phyloP scores from a whole-genome alignment of 2,113 vertebrate species.

The Scomber colias region DNA sequence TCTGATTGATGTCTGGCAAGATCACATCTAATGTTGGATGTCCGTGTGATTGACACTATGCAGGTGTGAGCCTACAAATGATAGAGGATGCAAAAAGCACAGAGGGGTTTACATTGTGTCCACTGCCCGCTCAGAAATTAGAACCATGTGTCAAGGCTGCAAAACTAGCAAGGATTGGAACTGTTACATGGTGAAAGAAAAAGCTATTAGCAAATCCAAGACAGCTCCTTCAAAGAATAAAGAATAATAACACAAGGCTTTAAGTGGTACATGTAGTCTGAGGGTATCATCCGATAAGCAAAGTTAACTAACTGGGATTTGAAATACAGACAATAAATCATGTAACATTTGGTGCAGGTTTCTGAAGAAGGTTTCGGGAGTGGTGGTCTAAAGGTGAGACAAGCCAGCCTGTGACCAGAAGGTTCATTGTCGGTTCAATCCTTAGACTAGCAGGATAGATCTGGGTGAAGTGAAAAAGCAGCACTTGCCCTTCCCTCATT shows the following conservation, averaged over 20 bases:
- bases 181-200: slow-evolving; percentile 4
- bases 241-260: background rate
- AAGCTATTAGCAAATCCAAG: slow-evolving; percentile 21
- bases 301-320: slow-evolving; percentile 50
- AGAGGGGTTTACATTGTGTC: slow-evolving; percentile 50
- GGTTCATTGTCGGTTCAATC: no score
- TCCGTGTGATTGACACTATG: slow-evolving; percentile 77
- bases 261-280: slow-evolving; percentile 50
- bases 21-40: slow-evolving; percentile 75
- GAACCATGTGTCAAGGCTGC: slow-evolving; percentile 55
- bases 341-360: slow-evolving; percentile 9
- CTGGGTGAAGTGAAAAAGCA: no score
- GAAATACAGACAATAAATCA: slow-evolving; percentile 29
- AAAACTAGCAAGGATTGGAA: slow-evolving; percentile 48
- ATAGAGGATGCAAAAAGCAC: slow-evolving; percentile 48
- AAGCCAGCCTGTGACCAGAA: no score
- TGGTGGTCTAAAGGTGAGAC: no score
- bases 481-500: no score
- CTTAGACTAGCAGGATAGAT: no score
- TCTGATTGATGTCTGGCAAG: slow-evolving; percentile 78
- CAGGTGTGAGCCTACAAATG: slow-evolving; percentile 54
- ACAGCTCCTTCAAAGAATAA: slow-evolving; percentile 23
- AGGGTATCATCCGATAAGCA: slow-evolving; percentile 49
- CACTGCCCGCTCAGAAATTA: slow-evolving; percentile 63
- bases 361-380: background rate